Conservation (phyloP, 1,140 invertebrate genomes). For the Xylocopa sonorina region DNA sequence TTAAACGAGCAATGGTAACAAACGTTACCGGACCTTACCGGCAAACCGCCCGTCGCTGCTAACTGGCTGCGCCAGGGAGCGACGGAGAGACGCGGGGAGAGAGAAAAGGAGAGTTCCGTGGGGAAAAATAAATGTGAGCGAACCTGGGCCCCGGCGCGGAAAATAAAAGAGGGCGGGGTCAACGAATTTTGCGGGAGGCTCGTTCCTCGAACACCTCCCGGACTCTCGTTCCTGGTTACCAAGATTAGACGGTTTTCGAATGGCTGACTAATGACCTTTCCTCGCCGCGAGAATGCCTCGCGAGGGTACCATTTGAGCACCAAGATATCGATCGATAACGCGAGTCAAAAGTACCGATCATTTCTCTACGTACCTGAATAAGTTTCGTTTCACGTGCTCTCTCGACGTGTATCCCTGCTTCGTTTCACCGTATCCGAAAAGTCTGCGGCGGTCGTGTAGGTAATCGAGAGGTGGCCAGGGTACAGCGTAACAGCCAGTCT, state of each 20-base stretch:
- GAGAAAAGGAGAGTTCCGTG: neutral
- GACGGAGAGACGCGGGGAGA: too few species aligned
- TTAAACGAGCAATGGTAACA: conserved; percentile 76
- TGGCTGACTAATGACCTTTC: neutral
- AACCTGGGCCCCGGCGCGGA: conserved; percentile 26
- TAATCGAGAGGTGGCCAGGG: neutral
- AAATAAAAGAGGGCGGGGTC: conserved; percentile 42
- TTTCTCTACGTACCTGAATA: too few species aligned
- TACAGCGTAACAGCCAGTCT: neutral
- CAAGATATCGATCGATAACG: too few species aligned
- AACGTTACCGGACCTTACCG: conserved; percentile 69
- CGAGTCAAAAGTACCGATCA: too few species aligned
- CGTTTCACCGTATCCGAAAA: too few species aligned
- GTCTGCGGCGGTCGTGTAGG: too few species aligned
- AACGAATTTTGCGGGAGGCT: conserved; percentile 40
- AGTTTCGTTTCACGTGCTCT: too few species aligned
- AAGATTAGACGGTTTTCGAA: neutral
- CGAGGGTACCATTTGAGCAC: too few species aligned
- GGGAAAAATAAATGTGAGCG: conserved; percentile 56
- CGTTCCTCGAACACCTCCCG: neutral
- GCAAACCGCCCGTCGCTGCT: conserved; percentile 56
- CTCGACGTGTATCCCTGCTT: too few species aligned
- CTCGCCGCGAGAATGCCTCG: too few species aligned
- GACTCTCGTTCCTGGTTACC: neutral
- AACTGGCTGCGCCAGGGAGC: conserved; percentile 47